phyloP scores from a whole-genome alignment of 2,797 vertebrate genomes.

The Adelosebastes latens region DNA sequence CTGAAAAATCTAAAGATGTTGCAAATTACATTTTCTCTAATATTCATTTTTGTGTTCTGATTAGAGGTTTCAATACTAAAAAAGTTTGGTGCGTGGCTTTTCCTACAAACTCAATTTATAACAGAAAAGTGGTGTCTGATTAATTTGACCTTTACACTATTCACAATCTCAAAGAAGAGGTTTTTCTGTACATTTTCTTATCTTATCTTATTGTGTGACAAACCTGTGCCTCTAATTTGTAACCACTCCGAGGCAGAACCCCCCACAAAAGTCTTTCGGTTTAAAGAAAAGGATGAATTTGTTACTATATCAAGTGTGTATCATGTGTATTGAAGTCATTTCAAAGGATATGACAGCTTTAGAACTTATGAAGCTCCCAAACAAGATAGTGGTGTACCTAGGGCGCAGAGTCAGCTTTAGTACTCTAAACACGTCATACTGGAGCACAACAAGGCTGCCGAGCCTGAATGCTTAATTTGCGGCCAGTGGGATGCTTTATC shows the following conservation, averaged over 20 bases:
- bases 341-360: slow-evolving; percentile 60
- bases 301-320: slow-evolving; percentile 34
- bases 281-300: slow-evolving; percentile 17
- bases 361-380: slow-evolving; percentile 66
- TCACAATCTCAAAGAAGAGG: not conserved
- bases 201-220: slow-evolving; percentile 19
- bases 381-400: slow-evolving; percentile 70
- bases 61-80: not conserved
- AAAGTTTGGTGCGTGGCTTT: not conserved
- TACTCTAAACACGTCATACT: slow-evolving; percentile 78
- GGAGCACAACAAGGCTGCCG: slow-evolving; percentile 80
- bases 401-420: slow-evolving; percentile 69
- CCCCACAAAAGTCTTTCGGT: not conserved
- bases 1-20: not conserved
- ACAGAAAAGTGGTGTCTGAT: slow-evolving; percentile 8
- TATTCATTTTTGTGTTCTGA: not conserved
- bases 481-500: slow-evolving; percentile 81
- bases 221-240: slow-evolving; percentile 10
- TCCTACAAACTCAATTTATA: not conserved
- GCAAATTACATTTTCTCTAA: not conserved
- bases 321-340: slow-evolving; percentile 52
- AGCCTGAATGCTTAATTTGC: slow-evolving; percentile 84
- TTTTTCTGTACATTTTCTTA: not conserved
- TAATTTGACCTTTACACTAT: slow-evolving; percentile 25
- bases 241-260: slow-evolving; percentile 6